Conservation (phyloP, 1,140 invertebrate species). For the Kradibia gibbosae region DNA sequence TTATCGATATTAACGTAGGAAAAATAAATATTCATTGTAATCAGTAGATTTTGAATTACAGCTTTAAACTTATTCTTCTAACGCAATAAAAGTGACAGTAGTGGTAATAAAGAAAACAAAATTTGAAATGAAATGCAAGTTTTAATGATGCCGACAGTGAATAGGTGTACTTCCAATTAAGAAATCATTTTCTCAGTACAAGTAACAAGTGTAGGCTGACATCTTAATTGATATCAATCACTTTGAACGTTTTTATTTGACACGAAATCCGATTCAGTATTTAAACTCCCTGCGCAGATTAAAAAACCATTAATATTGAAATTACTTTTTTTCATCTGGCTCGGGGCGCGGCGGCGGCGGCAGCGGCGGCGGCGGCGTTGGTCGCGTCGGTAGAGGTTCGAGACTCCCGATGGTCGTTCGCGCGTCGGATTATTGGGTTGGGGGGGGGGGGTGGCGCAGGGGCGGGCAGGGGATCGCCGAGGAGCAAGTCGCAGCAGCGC, state of each 20-base stretch:
- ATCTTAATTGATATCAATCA: slow-evolving; percentile 27
- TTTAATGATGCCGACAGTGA: background rate
- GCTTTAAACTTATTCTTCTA: background rate
- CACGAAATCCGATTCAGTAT: background rate
- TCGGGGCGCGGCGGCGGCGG: too few species aligned
- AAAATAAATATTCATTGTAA: slow-evolving; percentile 1
- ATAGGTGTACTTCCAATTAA: slow-evolving; percentile 10
- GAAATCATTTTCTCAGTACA: slow-evolving; percentile 12
- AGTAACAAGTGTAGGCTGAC: background rate
- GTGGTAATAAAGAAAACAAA: background rate
- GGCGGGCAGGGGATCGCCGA: too few species aligned
- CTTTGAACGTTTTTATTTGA: slow-evolving; percentile 17
- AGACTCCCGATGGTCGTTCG: too few species aligned
- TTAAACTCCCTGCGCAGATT: slow-evolving; percentile 3
- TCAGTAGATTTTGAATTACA: background rate
- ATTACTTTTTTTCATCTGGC: slow-evolving; percentile 5
- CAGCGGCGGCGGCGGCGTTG: background rate
- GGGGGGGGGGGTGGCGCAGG: too few species aligned
- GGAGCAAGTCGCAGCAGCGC: background rate
- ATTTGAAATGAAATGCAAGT: background rate
- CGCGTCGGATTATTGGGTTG: too few species aligned
- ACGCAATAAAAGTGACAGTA: background rate
- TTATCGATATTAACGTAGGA: background rate
- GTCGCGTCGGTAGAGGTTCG: too few species aligned
- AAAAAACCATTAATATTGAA: slow-evolving; percentile 21